phyloP scores from a whole-genome alignment of 1,140 invertebrate species.

The Sitophilus oryzae region DNA sequence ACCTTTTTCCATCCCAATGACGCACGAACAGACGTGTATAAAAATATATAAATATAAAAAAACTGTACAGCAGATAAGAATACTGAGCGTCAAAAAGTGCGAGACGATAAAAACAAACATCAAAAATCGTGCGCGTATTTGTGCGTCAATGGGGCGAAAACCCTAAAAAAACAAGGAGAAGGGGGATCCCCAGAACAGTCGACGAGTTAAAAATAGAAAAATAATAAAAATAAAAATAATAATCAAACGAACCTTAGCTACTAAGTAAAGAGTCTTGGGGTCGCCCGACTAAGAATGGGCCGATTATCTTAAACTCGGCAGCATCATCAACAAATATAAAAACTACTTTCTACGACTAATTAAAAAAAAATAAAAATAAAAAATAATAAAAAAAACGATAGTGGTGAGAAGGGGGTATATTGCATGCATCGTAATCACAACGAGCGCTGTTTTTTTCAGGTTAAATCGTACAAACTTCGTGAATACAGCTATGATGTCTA shows the following conservation, averaged over 20 bases:
- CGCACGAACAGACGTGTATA: too few relatives aligned
- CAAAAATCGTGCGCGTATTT: background rate
- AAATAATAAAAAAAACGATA: conserved; percentile 19
- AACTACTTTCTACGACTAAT: conserved; percentile 42
- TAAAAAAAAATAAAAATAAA: conserved; percentile 40
- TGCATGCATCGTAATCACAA: conserved; percentile 41
- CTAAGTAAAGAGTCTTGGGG: conserved; percentile 37
- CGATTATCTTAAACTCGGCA: conserved; percentile 46
- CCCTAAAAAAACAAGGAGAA: conserved; percentile 6
- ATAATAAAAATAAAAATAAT: conserved; percentile 29
- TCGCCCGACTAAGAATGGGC: conserved; percentile 19
- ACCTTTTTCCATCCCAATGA: too few relatives aligned
- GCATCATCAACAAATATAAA: conserved; percentile 45
- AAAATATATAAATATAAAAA: background rate
- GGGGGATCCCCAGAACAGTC: conserved; percentile 2
- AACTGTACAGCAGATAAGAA: background rate
- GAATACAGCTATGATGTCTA: too few relatives aligned
- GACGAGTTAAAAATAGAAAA: conserved; percentile 12
- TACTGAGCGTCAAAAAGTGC: background rate
- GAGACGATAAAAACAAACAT: background rate
- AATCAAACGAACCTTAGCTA: conserved; percentile 34
- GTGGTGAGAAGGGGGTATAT: conserved; percentile 35
- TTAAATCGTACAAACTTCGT: too few relatives aligned
- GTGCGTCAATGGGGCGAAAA: background rate
- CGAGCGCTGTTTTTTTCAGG: conserved; percentile 16